These are phyloP conservation scores for Agrotis clavis DNA, from an alignment of 2,888 invertebrate species.

Conservation along the genomic window DNA sequence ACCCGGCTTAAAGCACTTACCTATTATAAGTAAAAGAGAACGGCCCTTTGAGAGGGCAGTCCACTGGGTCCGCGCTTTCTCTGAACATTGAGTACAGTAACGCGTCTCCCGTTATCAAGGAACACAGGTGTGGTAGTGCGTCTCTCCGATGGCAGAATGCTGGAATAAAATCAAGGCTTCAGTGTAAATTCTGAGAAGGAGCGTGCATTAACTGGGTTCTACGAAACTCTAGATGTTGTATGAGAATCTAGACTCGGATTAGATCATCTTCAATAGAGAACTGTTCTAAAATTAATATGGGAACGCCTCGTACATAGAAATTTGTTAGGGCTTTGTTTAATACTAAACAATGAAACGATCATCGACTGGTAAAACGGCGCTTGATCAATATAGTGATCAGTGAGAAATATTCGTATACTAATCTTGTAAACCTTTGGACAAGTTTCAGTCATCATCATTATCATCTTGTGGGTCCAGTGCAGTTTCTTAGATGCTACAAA, in stretches of 20 bases:
- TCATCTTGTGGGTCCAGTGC: too few relatives aligned
- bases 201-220: neutral
- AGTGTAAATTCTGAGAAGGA: neutral
- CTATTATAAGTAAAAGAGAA: conserved; percentile 98
- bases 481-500: too few relatives aligned
- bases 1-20: conserved; percentile 69
- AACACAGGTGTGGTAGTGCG: conserved; percentile 95
- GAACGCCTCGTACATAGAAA: too few relatives aligned
- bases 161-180: conserved; percentile 79
- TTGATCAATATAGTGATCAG: neutral
- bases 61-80: conserved; percentile 96
- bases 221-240: neutral
- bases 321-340: too few relatives aligned
- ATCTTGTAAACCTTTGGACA: neutral
- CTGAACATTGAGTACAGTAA: conserved; percentile 97
- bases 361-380: too few relatives aligned
- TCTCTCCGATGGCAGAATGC: conserved; percentile 94
- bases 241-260: neutral
- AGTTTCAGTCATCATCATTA: too few relatives aligned
- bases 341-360: too few relatives aligned
- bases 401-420: neutral
- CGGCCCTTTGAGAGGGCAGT: conserved; percentile 96
- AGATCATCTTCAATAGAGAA: neutral
- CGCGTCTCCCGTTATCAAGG: conserved; percentile 97
- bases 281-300: neutral